Percentiles rank a stretch among this genome's conserved stretches.
Conservation (phyloP, 1,140 invertebrate genomes). For the Pachyrhynchus sulphureomaculatus region DNA sequence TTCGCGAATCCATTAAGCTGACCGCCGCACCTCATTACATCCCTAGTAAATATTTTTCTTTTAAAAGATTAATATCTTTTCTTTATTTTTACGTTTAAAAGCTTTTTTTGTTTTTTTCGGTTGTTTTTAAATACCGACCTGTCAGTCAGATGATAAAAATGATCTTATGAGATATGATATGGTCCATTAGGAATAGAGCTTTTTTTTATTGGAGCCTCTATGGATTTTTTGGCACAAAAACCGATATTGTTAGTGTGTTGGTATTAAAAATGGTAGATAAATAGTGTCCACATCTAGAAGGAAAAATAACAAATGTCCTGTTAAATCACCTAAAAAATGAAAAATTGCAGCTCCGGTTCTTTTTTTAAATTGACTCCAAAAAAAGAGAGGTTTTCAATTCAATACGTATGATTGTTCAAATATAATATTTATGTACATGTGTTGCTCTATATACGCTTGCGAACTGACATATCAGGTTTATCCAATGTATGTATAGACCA, state of each 20-base stretch:
- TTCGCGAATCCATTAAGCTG: conserved; percentile 31
- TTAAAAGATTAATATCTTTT: conserved; percentile 36
- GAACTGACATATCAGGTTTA: no score
- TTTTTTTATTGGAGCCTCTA: background rate
- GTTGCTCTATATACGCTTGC: no score
- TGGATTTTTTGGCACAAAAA: background rate
- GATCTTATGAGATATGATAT: conserved; percentile 24
- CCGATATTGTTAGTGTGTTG: background rate
- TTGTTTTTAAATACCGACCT: conserved; percentile 27
- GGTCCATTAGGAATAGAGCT: conserved; percentile 16
- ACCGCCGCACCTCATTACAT: conserved; percentile 34
- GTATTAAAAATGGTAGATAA: no score
- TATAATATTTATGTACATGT: no score
- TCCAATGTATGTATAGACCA: no score
- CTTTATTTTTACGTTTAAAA: conserved; percentile 30
- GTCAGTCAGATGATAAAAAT: conserved; percentile 25
- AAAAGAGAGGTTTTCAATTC: no score
- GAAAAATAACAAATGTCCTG: no score
- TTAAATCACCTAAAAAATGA: no score
- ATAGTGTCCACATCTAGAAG: no score
- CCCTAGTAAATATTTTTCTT: conserved; percentile 30
- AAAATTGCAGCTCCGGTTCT: no score
- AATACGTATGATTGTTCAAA: no score
- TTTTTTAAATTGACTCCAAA: no score
- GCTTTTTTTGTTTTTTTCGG: conserved; percentile 22